Conservation (phyloP, 2,113 vertebrate species). For the Sphyrna mokarran region DNA sequence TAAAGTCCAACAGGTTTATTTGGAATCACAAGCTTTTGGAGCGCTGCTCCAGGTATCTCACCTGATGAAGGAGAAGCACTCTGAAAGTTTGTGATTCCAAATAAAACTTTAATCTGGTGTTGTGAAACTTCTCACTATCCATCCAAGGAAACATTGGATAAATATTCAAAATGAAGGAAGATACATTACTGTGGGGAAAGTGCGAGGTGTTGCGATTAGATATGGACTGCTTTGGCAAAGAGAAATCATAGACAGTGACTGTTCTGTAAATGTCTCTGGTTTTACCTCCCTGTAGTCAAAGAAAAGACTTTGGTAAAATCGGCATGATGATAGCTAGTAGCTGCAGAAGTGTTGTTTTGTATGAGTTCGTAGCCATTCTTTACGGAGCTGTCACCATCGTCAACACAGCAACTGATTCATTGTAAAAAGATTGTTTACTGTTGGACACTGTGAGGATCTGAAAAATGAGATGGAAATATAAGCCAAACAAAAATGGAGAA, state of each 20-base stretch:
- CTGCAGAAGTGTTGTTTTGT: not conserved
- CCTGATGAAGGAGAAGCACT: too few species aligned
- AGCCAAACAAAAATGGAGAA: not conserved
- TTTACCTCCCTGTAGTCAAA: not conserved
- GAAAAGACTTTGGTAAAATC: not conserved
- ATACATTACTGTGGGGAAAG: not conserved
- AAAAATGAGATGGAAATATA: not conserved
- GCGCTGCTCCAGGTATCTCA: too few species aligned
- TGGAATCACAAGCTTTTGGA: too few species aligned
- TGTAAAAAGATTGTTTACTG: not conserved
- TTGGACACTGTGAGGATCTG: not conserved
- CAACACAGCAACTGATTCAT: not conserved
- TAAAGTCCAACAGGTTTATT: too few species aligned
- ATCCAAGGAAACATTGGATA: too few species aligned
- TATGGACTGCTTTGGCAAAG: not conserved
- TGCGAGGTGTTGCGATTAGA: not conserved
- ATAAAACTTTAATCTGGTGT: too few species aligned
- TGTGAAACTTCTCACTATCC: too few species aligned
- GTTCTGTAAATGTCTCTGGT: not conserved
- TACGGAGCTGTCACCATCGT: not conserved
- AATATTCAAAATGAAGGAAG: not conserved
- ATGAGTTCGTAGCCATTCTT: not conserved
- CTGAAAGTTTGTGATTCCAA: too few species aligned
- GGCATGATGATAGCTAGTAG: not conserved
- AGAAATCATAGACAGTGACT: not conserved